Conservation (phyloP, 2,888 invertebrate genomes). For the Smittia aterrima region DNA sequence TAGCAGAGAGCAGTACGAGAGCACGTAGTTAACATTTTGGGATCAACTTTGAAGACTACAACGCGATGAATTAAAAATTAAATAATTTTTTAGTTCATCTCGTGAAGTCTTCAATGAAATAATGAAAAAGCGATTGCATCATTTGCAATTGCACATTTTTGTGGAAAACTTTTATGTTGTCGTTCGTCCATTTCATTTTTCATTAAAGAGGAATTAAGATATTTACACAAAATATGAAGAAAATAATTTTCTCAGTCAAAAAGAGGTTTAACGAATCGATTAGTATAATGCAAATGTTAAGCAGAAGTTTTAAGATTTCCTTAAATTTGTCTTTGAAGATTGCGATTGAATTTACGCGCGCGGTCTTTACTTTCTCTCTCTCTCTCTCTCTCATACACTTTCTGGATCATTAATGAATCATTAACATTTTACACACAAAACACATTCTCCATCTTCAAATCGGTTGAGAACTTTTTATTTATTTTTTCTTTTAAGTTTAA, state of each 20-base stretch:
- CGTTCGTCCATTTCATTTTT: not conserved
- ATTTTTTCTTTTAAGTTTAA: not conserved
- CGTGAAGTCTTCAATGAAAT: no score
- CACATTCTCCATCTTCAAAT: not conserved
- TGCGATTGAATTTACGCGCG: not conserved
- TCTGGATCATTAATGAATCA: not conserved
- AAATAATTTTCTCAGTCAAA: not conserved
- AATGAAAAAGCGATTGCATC: no score
- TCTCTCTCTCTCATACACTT: not conserved
- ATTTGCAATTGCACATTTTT: not conserved
- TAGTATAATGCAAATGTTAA: slow-evolving; percentile 42
- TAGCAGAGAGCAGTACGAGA: slow-evolving; percentile 44
- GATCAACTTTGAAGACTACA: no score
- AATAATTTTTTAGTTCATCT: no score
- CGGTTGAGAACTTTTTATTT: not conserved
- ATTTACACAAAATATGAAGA: not conserved
- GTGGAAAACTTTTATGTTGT: not conserved
- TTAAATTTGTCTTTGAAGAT: not conserved
- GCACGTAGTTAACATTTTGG: slow-evolving; percentile 42
- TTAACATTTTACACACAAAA: not conserved
- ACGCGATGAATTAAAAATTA: no score
- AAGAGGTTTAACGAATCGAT: slow-evolving; percentile 44
- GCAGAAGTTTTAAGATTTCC: not conserved
- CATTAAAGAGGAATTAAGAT: not conserved
- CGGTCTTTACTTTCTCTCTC: no score